Percentiles rank a stretch among this genome's conserved stretches.
These are phyloP conservation scores for Acanthococcus lagerstroemiae DNA, from an alignment of 2,888 invertebrate genomes.

Conservation along the genomic window DNA sequence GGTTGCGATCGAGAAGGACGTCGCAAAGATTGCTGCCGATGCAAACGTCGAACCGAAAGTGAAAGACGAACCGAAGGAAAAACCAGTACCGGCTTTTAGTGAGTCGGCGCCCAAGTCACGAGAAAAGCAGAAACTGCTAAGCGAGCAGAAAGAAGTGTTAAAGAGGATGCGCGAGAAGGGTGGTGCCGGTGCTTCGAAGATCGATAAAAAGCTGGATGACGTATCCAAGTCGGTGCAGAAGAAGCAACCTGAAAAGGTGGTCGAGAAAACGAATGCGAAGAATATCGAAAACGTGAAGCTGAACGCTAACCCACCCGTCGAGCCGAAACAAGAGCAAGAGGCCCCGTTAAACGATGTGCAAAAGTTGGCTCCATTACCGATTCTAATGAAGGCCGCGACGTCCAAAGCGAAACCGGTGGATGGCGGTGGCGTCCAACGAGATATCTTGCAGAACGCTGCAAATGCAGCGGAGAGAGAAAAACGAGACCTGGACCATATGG, in stretches of 20 bases:
- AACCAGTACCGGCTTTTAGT: not conserved
- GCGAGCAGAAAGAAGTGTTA: not conserved
- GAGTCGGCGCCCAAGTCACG: not conserved
- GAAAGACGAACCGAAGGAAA: not conserved
- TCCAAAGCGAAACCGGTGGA: too few species aligned
- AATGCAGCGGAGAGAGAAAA: slow-evolving; percentile 35
- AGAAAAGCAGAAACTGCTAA: not conserved
- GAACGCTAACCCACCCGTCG: not conserved
- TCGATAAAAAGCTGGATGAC: not conserved
- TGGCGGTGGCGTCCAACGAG: slow-evolving; percentile 23
- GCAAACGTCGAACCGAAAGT: not conserved
- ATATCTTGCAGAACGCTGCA: slow-evolving; percentile 34
- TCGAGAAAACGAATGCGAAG: not conserved
- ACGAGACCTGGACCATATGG: slow-evolving; percentile 34
- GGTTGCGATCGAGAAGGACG: not conserved
- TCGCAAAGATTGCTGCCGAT: too few species aligned
- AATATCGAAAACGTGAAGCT: not conserved
- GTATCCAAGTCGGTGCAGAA: not conserved
- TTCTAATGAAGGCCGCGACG: slow-evolving; percentile 12
- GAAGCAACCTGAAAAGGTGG: not conserved
- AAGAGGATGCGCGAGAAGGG: not conserved
- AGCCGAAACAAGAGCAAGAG: not conserved
- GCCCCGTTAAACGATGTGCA: not conserved
- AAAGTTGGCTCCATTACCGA: not conserved
- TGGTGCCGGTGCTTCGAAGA: not conserved